Base-by-base conservation (phyloP, 2,888 invertebrate species). In the Drosophila robusta region DNA sequence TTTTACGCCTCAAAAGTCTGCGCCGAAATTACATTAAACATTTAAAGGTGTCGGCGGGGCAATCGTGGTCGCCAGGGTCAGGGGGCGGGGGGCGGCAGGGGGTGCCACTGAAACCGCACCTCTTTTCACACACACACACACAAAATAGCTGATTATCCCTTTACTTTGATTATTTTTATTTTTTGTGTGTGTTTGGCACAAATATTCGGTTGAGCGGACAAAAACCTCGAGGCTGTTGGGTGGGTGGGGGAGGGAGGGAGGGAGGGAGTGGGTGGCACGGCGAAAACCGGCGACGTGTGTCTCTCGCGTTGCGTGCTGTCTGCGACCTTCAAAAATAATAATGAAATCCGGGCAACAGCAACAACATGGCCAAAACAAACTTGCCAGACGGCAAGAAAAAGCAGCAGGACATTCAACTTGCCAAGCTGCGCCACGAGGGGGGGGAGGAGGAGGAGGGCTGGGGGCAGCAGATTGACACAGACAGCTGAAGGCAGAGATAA, bases 321-420 rank as follows among this genome's bases (percentile, higher is more conserved):
- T 80, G 80, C 85, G 80, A 80, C 80, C 85, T 80, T 80, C 78
- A 75, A 34, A 64, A 61, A 11, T 42, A 60, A 50, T 65, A 70
- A 76, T 74, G 56, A 70, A 78, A 63, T 55, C 54, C 55, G 11
- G 38, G 39, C 44, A 47, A 45, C 45, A 47, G 36, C 36, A 45
- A 57, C 46, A 61, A 46, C 57, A 52, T 58, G 29, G 63, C 55
- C 47, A 66, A 58, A 63, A 65, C 65, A 78, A 80, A 78, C 61
- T 78, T 76, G 64, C 69, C 76, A 87, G 82, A 87, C 87, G 71
- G 66, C 70, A 74, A 32, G 32, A 32, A 74, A 57, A 75, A 57
- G 42, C n/a, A 39, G 32, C 72, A 84, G 81, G 70, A 82, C 87
- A 83, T 87, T 75, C 81, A 82, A 82, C 85, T 58, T 60, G 64